Evolutionary conservation across 1,140 invertebrate species (phyloP), one percentile per base, ranked within the genome.

Genomic region (Papilio xuthus): DNA sequence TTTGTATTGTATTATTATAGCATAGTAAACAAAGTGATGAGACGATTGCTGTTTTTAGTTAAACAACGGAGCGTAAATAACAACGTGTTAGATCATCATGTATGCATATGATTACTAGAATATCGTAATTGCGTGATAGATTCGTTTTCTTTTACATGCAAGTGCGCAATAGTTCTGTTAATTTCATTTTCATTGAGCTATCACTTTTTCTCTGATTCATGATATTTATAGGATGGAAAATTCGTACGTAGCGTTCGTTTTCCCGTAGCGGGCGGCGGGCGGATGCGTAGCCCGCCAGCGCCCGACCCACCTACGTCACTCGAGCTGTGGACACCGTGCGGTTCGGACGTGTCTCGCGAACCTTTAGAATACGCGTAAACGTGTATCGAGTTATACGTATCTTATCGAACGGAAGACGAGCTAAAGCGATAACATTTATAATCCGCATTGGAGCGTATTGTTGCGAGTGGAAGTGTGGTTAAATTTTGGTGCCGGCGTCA

Each of bases 251-350:
- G 86, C 82, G 79, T 81, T 32, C 80, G 83, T 90, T 88, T 81
- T 80, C 79, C 88, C 89, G 89, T 67, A 67, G 60, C 90, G 89
- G 85, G 80, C 80, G 78, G 82, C 89, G 90, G 89, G 89, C 89
- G 88, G 89, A 87, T 89, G 81, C 83, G 56, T 81, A 84, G 80
- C 75, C 78, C 77, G 80, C 60, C 70, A 77, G 73, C 53, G 75
- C 81, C 77, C 77, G 73, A 82, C 72, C 44, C 13, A 80, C 80
- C 85, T 87, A 91, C 91, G 91, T 93, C 91, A 93, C 90, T 92
- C 80, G 85, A 88, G 86, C 84, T 86, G 84, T 86, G 72, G 81
- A 80, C 78, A n/a, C 69, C 84, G 79, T 69, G 70, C 20, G 3
- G 83, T 41, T 32, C 79, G 86, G 80, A 86, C 85, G 85, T 80